Percentiles rank a stretch among this genome's conserved stretches.
Conservation (phyloP, 2,797 vertebrate species). For the Kryptopterus vitreolus region DNA sequence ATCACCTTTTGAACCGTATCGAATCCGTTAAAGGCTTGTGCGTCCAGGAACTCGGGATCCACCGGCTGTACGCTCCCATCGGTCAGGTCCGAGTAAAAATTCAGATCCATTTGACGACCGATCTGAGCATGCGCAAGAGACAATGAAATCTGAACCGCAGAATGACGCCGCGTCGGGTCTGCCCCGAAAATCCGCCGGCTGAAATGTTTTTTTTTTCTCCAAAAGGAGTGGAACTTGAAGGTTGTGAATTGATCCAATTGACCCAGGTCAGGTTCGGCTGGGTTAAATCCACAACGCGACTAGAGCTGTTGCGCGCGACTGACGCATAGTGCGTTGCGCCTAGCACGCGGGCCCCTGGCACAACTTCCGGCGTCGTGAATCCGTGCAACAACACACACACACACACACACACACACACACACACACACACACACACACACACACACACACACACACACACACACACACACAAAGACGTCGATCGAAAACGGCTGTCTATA, state of each 20-base stretch:
- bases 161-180: no score
- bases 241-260: neutral
- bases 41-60: constrained; percentile 75
- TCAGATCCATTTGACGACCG: constrained; percentile 71
- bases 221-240: neutral
- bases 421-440: no score
- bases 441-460: no score
- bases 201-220: neutral
- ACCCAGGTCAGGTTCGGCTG: neutral
- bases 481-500: neutral
- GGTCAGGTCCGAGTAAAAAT: constrained; percentile 81
- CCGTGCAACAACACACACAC: no score
- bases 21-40: constrained; percentile 77
- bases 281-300: neutral
- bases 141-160: neutral
- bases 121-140: neutral
- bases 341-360: neutral
- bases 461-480: neutral
- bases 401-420: no score
- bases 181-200: neutral
- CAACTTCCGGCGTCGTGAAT: no score
- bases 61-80: constrained; percentile 72
- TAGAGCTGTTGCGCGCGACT: constrained; percentile 1
- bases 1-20: constrained; percentile 78
- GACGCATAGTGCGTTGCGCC: neutral